phyloP scores from a whole-genome alignment of 1,140 invertebrate genomes.

The Ceratosolen solmsi region DNA sequence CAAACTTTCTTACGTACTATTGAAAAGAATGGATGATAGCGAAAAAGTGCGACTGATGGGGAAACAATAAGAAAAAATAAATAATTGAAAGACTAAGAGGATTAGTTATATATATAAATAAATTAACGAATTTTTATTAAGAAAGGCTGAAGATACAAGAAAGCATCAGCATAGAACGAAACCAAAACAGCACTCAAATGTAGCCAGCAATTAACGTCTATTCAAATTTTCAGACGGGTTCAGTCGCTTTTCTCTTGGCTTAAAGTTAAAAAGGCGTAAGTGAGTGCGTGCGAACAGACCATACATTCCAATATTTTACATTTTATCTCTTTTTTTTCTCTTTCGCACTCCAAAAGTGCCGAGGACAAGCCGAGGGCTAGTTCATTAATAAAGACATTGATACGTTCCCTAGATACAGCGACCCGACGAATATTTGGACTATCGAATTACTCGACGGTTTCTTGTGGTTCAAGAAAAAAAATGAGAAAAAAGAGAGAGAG shows the following conservation, averaged over 20 bases:
- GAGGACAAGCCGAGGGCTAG: conserved; percentile 8
- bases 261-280: not conserved
- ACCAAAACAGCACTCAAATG: conserved; percentile 50
- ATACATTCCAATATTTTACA: not conserved
- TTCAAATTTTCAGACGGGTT: conserved; percentile 61
- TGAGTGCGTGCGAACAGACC: not conserved
- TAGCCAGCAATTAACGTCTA: conserved; percentile 59
- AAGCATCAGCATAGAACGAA: not conserved
- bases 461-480: not conserved
- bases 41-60: not conserved
- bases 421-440: conserved; percentile 53
- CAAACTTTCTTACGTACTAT: conserved; percentile 44
- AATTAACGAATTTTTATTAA: not conserved
- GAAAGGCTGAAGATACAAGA: not conserved
- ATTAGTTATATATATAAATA: not conserved
- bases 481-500: not conserved
- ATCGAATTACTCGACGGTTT: conserved; percentile 56
- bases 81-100: not conserved
- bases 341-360: not conserved
- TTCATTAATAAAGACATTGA: conserved; percentile 67
- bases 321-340: not conserved
- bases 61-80: conserved; percentile 24
- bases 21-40: conserved; percentile 29
- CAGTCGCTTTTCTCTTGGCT: not conserved
- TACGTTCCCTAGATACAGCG: conserved; percentile 44